These are phyloP conservation scores for Drosophila biarmipes DNA, from an alignment of 1,140 invertebrate species.

Conservation along the genomic window DNA sequence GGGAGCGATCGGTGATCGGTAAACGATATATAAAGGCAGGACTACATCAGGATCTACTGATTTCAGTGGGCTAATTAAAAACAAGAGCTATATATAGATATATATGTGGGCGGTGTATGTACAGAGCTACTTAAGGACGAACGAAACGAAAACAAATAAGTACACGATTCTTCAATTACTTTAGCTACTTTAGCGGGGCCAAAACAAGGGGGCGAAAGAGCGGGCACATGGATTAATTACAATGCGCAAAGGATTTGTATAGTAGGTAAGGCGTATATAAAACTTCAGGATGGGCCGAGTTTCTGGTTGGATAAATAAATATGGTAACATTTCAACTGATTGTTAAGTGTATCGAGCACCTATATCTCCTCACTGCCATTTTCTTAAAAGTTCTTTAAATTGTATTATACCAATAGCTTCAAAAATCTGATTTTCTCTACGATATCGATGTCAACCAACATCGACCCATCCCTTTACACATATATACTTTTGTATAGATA, in stretches of 20 bases:
- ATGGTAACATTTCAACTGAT: neutral
- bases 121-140: slow-evolving; percentile 67
- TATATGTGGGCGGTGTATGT: slow-evolving; percentile 39
- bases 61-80: slow-evolving; percentile 14
- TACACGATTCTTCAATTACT: slow-evolving; percentile 74
- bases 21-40: slow-evolving; percentile 34
- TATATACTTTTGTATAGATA: slow-evolving; percentile 22
- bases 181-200: slow-evolving; percentile 58
- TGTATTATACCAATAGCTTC: neutral
- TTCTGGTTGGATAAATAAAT: slow-evolving; percentile 1
- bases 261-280: slow-evolving; percentile 28
- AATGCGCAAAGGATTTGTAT: slow-evolving; percentile 58
- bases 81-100: slow-evolving; percentile 35
- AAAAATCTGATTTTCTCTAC: slow-evolving; percentile 1
- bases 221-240: slow-evolving; percentile 67
- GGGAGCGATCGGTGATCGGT: slow-evolving; percentile 18
- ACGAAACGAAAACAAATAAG: slow-evolving; percentile 71
- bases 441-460: slow-evolving; percentile 14
- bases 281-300: neutral
- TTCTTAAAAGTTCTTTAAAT: neutral
- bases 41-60: slow-evolving; percentile 44
- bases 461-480: slow-evolving; percentile 17
- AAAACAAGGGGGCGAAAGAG: slow-evolving; percentile 10
- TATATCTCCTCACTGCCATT: neutral
- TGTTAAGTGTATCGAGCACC: neutral